These are phyloP conservation scores for Lingula anatina DNA, from an alignment of 2,888 invertebrate species.

Conservation along the genomic window DNA sequence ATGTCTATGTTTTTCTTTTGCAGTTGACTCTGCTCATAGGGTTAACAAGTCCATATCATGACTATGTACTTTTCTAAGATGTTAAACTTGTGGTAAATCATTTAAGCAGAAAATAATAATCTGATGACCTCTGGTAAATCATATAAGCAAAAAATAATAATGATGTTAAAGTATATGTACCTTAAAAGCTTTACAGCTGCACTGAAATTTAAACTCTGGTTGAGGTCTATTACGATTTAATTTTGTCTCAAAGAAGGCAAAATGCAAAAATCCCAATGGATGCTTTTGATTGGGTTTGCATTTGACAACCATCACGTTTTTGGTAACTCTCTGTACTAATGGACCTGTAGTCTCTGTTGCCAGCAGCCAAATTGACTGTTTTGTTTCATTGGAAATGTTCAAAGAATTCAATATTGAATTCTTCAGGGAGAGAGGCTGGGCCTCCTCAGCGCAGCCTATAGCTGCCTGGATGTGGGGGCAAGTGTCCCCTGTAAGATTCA, in stretches of 20 bases:
- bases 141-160: no score
- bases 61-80: no score
- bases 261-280: conserved; percentile 68
- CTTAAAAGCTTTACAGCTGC: conserved; percentile 59
- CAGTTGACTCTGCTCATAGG: no score
- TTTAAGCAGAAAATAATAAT: no score
- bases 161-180: no score
- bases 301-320: conserved; percentile 67
- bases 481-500: conserved; percentile 23
- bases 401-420: conserved; percentile 61
- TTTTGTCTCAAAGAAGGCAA: conserved; percentile 57
- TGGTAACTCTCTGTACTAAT: conserved; percentile 67
- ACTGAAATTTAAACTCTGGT: conserved; percentile 58
- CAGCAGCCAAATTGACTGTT: conserved; percentile 60
- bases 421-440: conserved; percentile 61
- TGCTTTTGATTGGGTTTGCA: conserved; percentile 64
- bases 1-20: no score
- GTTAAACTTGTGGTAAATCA: no score
- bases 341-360: conserved; percentile 61
- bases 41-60: no score
- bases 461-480: conserved; percentile 67
- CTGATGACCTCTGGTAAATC: no score
- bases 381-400: conserved; percentile 60
- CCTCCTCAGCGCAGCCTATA: conserved; percentile 61
- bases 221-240: conserved; percentile 29